phyloP scores from a whole-genome alignment of 1,140 invertebrate species.

The Chymomyza costata region DNA sequence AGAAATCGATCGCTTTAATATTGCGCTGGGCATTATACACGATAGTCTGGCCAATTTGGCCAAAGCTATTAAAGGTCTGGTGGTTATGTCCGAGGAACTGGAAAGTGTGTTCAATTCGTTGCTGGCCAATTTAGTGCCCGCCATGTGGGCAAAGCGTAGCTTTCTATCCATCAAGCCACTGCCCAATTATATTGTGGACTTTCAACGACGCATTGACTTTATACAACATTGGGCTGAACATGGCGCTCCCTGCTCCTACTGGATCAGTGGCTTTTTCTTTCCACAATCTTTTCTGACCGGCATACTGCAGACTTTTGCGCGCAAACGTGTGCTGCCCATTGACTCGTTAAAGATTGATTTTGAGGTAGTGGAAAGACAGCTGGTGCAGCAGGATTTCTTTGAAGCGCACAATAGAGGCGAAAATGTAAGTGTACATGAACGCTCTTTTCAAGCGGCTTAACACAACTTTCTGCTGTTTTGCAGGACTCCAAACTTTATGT shows the following conservation, averaged over 20 bases:
- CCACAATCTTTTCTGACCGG: conserved; percentile 94
- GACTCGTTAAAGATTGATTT: conserved; percentile 91
- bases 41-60: conserved; percentile 83
- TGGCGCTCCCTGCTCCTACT: conserved; percentile 86
- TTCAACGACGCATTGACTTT: conserved; percentile 86
- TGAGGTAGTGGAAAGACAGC: conserved; percentile 76
- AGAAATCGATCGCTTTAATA: conserved; percentile 91
- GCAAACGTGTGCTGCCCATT: conserved; percentile 89
- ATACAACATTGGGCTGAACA: conserved; percentile 84
- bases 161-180: conserved; percentile 92
- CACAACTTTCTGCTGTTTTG: not conserved
- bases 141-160: conserved; percentile 86
- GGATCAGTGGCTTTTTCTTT: conserved; percentile 94
- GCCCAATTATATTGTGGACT: conserved; percentile 88
- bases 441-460: too few relatives aligned
- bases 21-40: conserved; percentile 83
- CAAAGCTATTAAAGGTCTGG: conserved; percentile 90
- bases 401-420: conserved; percentile 73
- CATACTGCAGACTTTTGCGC: conserved; percentile 88
- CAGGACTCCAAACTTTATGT: conserved; percentile 76
- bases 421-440: conserved; percentile 30
- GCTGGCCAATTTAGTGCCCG: conserved; percentile 86
- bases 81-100: conserved; percentile 91
- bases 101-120: conserved; percentile 87
- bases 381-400: conserved; percentile 83